These are phyloP conservation scores for Caranx melampygus DNA, from an alignment of 2,113 vertebrate species.

Conservation along the genomic window DNA sequence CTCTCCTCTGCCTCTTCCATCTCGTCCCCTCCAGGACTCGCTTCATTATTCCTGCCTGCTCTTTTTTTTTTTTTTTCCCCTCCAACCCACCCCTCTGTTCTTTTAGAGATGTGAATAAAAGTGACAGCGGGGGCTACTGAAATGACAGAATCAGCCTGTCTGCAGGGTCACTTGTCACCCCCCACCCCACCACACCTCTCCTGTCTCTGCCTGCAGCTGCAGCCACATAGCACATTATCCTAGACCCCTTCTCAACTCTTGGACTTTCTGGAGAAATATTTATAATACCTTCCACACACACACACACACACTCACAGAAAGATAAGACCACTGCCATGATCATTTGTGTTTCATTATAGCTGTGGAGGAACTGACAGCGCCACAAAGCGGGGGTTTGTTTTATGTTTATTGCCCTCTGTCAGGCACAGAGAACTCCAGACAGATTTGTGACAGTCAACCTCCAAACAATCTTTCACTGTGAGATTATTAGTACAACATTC, in stretches of 20 bases:
- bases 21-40: slow-evolving; percentile 61
- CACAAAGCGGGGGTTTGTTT: slow-evolving; percentile 5
- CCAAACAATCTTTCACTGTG: slow-evolving; percentile 10
- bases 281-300: slow-evolving; percentile 1
- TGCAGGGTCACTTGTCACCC: slow-evolving; percentile 76
- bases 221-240: slow-evolving; percentile 43
- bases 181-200: slow-evolving; percentile 21
- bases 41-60: slow-evolving; percentile 80
- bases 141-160: slow-evolving; percentile 82
- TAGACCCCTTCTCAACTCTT: slow-evolving; percentile 10
- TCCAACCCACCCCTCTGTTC: slow-evolving; percentile 41
- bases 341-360: slow-evolving; percentile 24
- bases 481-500: slow-evolving; percentile 37
- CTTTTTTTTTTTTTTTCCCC: slow-evolving; percentile 53
- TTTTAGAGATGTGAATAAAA: slow-evolving; percentile 81
- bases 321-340: background rate
- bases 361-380: background rate
- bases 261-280: slow-evolving; percentile 30
- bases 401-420: slow-evolving; percentile 35
- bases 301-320: background rate
- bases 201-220: slow-evolving; percentile 57
- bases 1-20: slow-evolving; percentile 37
- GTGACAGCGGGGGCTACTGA: slow-evolving; percentile 79
- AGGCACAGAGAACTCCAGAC: slow-evolving; percentile 25
- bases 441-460: slow-evolving; percentile 26